Evolutionary conservation across 2,888 invertebrate genomes (phyloP), one percentile per base, ranked within the genome.

Genomic region (Hemithea aestivaria): DNA sequence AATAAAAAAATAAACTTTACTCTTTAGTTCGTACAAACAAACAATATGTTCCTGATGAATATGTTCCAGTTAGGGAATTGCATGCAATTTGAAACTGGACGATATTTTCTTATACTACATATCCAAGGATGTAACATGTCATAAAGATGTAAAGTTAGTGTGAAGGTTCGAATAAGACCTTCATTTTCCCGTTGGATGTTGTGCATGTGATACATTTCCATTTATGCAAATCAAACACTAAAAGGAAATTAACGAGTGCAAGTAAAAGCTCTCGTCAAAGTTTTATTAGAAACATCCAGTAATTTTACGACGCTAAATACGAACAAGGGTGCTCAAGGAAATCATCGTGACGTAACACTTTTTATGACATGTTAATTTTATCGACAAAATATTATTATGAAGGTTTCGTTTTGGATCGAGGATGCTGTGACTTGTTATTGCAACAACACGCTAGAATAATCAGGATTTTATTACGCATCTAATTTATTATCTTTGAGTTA

Each of bases 311-410:
- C 57, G 53, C 51, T 51, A 52, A 62, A 65, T 63, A 60, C 39
- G 43, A 35, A 53, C 56, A 54, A 53, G 59, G 53, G 58, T 57
- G 30, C 22, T 35, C 31, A 61, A 58, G 47, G 40, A 51, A 58
- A 58, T 56, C 34, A 23, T 33, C 35, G 47, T 68, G 67, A 69
- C 62, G 65, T 57, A 53, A 63, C 48, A 44, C 49, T 62, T 62
- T 66, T 72, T 57, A 73, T 53, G 70, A 59, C 46, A 40, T 56
- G 62, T 64, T 62, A 62, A 69, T 64, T 69, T 70, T 68, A 50
- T 69, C 67, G 56, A 40, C 34, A 52, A 37, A 4, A 51, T 47
- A 53, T 53, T n/a, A n/a, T n/a, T n/a, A n/a, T n/a, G n/a, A 59
- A 64, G 41, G 42, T 47, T 48, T 45, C 56, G 56, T 54, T 54